Conservation (phyloP, 2,888 invertebrate species). For the Philaethria dido region DNA sequence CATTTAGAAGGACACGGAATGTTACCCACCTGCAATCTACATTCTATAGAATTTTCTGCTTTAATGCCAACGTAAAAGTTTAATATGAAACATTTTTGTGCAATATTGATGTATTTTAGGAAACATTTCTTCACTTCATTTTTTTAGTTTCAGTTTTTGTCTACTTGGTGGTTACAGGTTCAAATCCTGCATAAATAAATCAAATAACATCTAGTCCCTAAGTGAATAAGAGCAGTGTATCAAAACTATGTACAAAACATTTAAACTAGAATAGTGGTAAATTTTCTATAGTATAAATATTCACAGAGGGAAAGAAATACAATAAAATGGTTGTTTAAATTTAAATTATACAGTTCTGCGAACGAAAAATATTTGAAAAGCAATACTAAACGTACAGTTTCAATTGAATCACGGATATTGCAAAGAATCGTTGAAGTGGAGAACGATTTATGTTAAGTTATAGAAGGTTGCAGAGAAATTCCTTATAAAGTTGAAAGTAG, state of each 20-base stretch:
- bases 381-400: not conserved
- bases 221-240: no score
- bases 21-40: not conserved
- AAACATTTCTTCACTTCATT: not conserved
- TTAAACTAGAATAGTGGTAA: no score
- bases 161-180: not conserved
- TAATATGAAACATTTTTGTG: not conserved
- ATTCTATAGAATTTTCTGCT: not conserved
- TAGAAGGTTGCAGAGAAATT: not conserved
- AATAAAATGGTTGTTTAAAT: no score
- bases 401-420: not conserved
- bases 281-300: no score
- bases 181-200: no score
- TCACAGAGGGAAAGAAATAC: no score
- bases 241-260: no score
- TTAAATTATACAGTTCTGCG: no score
- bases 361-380: not conserved
- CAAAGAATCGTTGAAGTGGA: not conserved
- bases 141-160: not conserved
- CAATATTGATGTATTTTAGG: not conserved
- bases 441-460: not conserved
- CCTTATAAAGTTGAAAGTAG: no score
- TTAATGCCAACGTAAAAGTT: not conserved
- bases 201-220: no score
- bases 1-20: not conserved